Conservation (phyloP, 2,797 vertebrate species). For the Enoplosus armatus region DNA sequence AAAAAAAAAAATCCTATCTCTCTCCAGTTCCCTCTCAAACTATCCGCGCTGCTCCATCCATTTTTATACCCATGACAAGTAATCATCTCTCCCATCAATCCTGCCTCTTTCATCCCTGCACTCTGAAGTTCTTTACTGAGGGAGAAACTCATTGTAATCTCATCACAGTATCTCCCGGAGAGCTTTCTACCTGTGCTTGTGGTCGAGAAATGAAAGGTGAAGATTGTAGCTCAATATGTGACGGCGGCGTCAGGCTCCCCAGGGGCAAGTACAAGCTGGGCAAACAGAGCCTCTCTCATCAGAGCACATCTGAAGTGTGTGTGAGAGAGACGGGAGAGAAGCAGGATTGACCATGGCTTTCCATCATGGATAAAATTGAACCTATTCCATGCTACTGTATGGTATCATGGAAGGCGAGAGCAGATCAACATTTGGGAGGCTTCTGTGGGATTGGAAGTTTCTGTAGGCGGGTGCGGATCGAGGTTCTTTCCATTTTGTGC, state of each 20-base stretch:
- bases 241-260: constrained; percentile 61
- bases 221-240: constrained; percentile 79
- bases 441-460: constrained; percentile 64
- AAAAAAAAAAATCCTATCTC: constrained; percentile 75
- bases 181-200: constrained; percentile 80
- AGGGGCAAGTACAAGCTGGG: constrained; percentile 67
- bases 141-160: constrained; percentile 84
- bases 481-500: constrained; percentile 59
- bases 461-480: constrained; percentile 66
- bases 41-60: constrained; percentile 74
- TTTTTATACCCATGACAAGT: constrained; percentile 85
- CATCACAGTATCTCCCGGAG: constrained; percentile 80
- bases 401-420: constrained; percentile 48
- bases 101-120: constrained; percentile 80
- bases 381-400: constrained; percentile 54
- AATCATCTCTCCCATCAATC: constrained; percentile 86
- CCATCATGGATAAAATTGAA: constrained; percentile 75
- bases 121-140: constrained; percentile 80
- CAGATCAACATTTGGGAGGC: constrained; percentile 57
- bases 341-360: constrained; percentile 64
- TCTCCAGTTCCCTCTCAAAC: constrained; percentile 74
- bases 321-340: constrained; percentile 60
- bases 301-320: constrained; percentile 72
- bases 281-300: constrained; percentile 79
- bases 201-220: constrained; percentile 81